Conservation (phyloP, 23 tunicate genomes). For the Oikopleura dioica region DNA sequence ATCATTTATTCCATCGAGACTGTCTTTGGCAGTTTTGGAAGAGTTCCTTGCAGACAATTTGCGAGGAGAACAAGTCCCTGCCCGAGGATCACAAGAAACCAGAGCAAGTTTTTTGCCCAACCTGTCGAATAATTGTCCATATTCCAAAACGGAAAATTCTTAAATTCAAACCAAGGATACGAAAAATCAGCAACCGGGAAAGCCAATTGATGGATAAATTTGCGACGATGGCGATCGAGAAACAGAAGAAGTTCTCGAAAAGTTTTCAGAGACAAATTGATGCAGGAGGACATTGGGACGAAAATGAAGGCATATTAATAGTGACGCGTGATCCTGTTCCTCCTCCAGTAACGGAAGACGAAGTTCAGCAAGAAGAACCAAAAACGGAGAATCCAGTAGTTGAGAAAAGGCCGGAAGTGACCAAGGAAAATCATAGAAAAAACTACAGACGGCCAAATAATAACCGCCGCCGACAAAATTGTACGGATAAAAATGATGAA, state of each 20-base stretch:
- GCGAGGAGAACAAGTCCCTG: not conserved
- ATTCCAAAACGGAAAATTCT: not conserved
- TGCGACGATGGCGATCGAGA: not conserved
- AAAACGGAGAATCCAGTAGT: no score
- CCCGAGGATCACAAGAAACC: not conserved
- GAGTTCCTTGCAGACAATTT: not conserved
- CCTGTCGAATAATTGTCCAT: not conserved
- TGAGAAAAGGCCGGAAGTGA: no score
- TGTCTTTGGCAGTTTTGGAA: not conserved
- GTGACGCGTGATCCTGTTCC: no score
- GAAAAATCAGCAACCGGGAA: no score
- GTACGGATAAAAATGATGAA: no score
- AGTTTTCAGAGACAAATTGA: not conserved
- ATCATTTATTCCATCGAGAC: not conserved
- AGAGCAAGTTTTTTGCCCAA: not conserved
- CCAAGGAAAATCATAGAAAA: no score
- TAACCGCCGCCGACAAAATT: no score
- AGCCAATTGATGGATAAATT: not conserved
- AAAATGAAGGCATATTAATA: no score
- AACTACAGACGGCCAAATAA: no score
- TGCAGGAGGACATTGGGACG: not conserved
- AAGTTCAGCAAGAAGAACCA: no score
- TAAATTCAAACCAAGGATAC: no score
- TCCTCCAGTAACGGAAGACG: no score
- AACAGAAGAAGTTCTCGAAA: not conserved